Conservation (phyloP, 2,113 vertebrate species). For the Coracopsis vasa region DNA sequence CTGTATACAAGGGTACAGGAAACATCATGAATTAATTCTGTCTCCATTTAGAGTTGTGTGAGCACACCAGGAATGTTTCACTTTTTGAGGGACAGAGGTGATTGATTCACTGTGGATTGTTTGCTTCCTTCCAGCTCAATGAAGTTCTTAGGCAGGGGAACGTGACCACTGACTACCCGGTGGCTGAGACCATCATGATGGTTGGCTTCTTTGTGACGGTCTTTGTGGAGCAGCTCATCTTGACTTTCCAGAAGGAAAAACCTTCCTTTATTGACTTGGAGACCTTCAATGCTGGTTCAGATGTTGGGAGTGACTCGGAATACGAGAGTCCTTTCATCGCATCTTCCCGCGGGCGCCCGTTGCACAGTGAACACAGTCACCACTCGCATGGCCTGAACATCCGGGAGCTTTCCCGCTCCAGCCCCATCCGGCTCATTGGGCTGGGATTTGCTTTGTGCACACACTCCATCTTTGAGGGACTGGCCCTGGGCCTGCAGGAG, state of each 20-base stretch:
- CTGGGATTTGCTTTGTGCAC: conserved; percentile 86
- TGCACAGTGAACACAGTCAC: neutral
- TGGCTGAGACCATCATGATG: conserved; percentile 91
- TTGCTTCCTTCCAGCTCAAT: conserved; percentile 70
- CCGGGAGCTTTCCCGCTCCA: conserved; percentile 70
- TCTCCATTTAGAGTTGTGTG: neutral
- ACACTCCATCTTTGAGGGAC: conserved; percentile 88
- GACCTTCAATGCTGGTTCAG: conserved; percentile 89
- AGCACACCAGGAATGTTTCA: rapidly evolving
- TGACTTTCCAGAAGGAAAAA: conserved; percentile 87
- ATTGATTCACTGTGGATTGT: neutral
- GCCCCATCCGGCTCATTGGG: conserved; percentile 83
- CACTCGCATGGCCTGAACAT: conserved; percentile 66
- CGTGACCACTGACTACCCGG: conserved; percentile 81
- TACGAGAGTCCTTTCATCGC: conserved; percentile 88
- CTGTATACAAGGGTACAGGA: rapidly evolving
- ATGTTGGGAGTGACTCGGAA: conserved; percentile 90
- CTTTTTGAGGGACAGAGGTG: neutral
- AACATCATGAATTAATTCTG: rapidly evolving
- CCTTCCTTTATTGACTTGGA: conserved; percentile 92
- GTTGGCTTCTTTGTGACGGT: conserved; percentile 89
- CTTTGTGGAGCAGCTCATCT: conserved; percentile 88
- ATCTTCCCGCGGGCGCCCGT: neutral
- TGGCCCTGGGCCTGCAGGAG: conserved; percentile 92
- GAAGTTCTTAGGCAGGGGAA: conserved; percentile 77